Conservation (phyloP, 2,888 invertebrate genomes). For the Cheilosia grossa region DNA sequence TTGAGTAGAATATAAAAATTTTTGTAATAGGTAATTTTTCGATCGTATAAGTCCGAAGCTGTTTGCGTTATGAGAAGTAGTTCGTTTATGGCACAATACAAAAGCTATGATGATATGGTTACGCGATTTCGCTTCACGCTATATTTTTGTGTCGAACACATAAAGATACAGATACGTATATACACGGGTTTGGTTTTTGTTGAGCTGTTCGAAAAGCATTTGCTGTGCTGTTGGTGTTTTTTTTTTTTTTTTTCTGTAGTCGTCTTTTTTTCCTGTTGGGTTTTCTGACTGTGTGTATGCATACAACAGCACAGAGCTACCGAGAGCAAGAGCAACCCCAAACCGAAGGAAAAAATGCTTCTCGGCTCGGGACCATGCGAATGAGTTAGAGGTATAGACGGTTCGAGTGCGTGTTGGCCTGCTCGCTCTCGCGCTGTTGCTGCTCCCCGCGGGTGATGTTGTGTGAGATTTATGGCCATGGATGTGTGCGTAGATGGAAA, state of each 20-base stretch:
- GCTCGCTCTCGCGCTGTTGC: constrained; percentile 47
- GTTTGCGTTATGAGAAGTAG: constrained; percentile 84
- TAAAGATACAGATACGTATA: constrained; percentile 57
- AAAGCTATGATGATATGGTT: constrained; percentile 82
- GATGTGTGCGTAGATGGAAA: constrained; percentile 56
- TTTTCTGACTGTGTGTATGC: constrained; percentile 68
- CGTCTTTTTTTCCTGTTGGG: constrained; percentile 66
- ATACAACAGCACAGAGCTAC: constrained; percentile 56
- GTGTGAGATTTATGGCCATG: constrained; percentile 42
- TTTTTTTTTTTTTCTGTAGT: constrained; percentile 8
- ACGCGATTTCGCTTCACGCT: constrained; percentile 77
- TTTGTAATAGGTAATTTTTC: constrained; percentile 83
- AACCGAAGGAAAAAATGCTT: constrained; percentile 45
- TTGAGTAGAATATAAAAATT: constrained; percentile 83
- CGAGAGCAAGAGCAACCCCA: constrained; percentile 65
- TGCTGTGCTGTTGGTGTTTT: constrained; percentile 30
- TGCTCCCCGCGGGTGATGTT: constrained; percentile 63
- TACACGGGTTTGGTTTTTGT: constrained; percentile 63
- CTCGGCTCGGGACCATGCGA: constrained; percentile 65
- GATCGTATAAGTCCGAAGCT: constrained; percentile 81
- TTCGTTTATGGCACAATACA: constrained; percentile 84
- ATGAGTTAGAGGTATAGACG: constrained; percentile 51
- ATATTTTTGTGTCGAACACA: constrained; percentile 72
- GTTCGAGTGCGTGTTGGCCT: constrained; percentile 56
- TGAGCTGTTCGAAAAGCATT: constrained; percentile 65